Evolutionary conservation across 2,888 invertebrate genomes (phyloP).

Genomic region (Cecidostiba fungosa): DNA sequence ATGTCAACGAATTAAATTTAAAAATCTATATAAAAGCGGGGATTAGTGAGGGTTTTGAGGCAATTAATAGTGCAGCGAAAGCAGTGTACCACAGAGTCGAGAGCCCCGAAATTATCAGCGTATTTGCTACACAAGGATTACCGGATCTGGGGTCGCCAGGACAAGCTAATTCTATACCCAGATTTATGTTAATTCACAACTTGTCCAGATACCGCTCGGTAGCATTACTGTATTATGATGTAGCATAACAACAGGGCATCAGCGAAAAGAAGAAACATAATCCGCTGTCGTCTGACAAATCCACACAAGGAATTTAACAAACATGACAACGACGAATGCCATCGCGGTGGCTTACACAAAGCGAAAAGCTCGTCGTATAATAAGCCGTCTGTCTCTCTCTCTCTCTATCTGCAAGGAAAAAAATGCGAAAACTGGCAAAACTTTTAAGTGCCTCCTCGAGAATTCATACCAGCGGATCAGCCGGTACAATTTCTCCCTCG

Average conservation of each 20-base stretch:
- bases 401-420: too few relatives aligned
- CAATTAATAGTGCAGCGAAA: neutral
- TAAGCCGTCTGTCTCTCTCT: neutral
- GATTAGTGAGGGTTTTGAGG: neutral
- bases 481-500: neutral
- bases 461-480: neutral
- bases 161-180: slow-evolving; percentile 54
- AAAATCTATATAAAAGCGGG: neutral
- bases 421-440: neutral
- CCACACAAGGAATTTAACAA: slow-evolving; percentile 21
- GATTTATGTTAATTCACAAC: slow-evolving; percentile 56
- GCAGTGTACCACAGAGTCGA: neutral
- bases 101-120: slow-evolving; percentile 31
- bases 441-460: slow-evolving; percentile 8
- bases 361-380: neutral
- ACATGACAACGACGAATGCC: neutral
- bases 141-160: slow-evolving; percentile 14
- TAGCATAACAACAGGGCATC: neutral
- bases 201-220: neutral
- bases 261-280: slow-evolving; percentile 21
- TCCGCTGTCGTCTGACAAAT: slow-evolving; percentile 17
- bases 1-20: neutral
- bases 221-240: neutral
- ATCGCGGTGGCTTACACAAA: neutral
- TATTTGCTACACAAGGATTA: slow-evolving; percentile 41